Percentiles rank a stretch among this genome's conserved stretches.
Evolutionary conservation across 2,797 vertebrate genomes (phyloP).

Genomic region (Anabas testudineus): DNA sequence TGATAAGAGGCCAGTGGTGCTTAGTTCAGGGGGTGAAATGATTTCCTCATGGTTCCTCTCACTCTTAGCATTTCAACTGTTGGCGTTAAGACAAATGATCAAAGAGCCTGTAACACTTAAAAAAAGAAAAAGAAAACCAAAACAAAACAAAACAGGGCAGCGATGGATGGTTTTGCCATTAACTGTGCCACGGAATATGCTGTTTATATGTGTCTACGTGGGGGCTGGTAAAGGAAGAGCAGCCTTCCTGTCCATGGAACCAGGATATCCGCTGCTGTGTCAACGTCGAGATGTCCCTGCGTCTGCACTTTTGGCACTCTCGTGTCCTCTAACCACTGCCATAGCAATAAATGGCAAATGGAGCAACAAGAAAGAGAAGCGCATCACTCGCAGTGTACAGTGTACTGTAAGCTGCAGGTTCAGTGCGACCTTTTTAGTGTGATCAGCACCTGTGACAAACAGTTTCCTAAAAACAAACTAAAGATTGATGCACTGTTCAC

Average conservation of each 20-base stretch:
- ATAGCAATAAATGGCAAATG: slow-evolving; percentile 32
- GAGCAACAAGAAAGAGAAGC: slow-evolving; percentile 14
- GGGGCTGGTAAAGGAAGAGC: slow-evolving; percentile 79
- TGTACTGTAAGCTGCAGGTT: not conserved
- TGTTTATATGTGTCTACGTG: slow-evolving; percentile 53
- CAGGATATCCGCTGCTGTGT: slow-evolving; percentile 82
- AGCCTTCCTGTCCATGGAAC: slow-evolving; percentile 84
- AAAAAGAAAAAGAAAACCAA: no score
- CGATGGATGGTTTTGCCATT: slow-evolving; percentile 41
- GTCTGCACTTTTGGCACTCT: slow-evolving; percentile 46
- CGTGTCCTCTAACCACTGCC: slow-evolving; percentile 48
- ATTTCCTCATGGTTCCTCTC: slow-evolving; percentile 61
- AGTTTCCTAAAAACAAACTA: not conserved
- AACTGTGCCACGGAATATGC: slow-evolving; percentile 45
- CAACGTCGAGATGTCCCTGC: slow-evolving; percentile 64
- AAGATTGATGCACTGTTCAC: not conserved
- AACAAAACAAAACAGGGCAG: no score
- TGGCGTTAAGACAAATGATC: slow-evolving; percentile 36
- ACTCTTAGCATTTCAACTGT: slow-evolving; percentile 28
- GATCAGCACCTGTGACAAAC: no score
- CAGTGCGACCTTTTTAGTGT: no score
- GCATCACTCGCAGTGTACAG: no score
- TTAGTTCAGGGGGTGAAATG: slow-evolving; percentile 75
- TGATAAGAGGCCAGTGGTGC: slow-evolving; percentile 75
- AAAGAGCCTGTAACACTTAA: slow-evolving; percentile 40